Evolutionary conservation across 2,888 invertebrate genomes (phyloP).

Genomic region (Rhodophaea formosa): DNA sequence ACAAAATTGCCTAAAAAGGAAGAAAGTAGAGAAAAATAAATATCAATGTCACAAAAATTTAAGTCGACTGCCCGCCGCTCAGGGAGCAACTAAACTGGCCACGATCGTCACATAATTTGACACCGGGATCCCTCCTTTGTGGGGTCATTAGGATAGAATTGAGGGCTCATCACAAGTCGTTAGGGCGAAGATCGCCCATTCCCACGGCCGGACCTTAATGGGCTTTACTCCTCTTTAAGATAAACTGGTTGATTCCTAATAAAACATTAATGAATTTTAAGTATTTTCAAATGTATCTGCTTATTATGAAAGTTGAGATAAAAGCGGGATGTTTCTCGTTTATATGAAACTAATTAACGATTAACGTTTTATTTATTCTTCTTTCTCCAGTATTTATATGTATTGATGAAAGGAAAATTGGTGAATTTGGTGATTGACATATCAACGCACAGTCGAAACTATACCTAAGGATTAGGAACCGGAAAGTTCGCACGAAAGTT

Average conservation of each 20-base stretch:
- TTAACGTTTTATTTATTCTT: background rate
- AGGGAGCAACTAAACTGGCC: conserved; percentile 58
- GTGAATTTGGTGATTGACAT: too few relatives aligned
- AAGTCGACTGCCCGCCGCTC: conserved; percentile 38
- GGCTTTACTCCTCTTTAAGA: background rate
- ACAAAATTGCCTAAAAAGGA: background rate
- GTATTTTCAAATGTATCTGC: background rate
- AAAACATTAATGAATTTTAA: conserved; percentile 14
- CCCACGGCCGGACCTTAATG: conserved; percentile 8
- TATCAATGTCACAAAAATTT: background rate
- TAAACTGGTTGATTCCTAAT: background rate
- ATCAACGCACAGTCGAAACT: too few relatives aligned
- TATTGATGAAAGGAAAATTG: too few relatives aligned
- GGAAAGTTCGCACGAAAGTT: too few relatives aligned
- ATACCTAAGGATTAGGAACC: too few relatives aligned
- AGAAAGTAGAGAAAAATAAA: background rate
- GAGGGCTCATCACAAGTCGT: conserved; percentile 55
- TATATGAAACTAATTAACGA: background rate
- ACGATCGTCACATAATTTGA: conserved; percentile 62
- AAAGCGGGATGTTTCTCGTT: background rate
- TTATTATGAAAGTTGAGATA: background rate
- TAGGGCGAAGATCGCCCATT: conserved; percentile 35
- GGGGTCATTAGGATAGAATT: conserved; percentile 59
- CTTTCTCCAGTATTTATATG: too few relatives aligned
- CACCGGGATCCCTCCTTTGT: conserved; percentile 64